Base-by-base conservation (phyloP, 2,797 vertebrate species). In the Gila robusta region DNA sequence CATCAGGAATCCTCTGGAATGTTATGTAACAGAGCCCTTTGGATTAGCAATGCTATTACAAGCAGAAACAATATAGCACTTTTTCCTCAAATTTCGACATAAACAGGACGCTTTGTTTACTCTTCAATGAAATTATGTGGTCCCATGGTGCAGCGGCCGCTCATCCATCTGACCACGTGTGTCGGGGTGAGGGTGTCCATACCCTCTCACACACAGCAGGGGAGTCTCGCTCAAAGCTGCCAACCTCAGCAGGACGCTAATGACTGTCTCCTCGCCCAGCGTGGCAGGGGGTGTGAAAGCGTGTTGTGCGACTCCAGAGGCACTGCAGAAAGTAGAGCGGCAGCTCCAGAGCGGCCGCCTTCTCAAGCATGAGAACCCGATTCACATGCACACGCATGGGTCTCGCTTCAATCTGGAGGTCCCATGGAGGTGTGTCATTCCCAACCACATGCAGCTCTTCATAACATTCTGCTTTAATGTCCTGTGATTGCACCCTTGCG, bases 181-280 rank as follows among this genome's bases (percentile, higher is more conserved):
- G 79, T 80, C 28, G 14, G 72, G 85, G 69, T 82, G 86, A 85
- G 62, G 71, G 73, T 81, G 64, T 79, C 77, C 66, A 66, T 89
- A 81, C 72, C 76, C 79, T 87, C 84, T 74, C 73, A 41, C 67
- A 54, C 86, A 21, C 85, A 85, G 87, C 81, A 85, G 81, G 89
- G 85, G 47, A 80, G 54, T n/a, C 82, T 87, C n/a, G 56, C 79
- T 84, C 79, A 81, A 89, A 92, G 88, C 89, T 89, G 80, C 73
- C 59, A 62, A 80, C 70, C 86, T 39, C 88, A 85, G 89, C 79
- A 23, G 88, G 88, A 88, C 52, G 83, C 87, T 91, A 88, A 91
- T 90, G 86, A 87, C 85, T 88, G 79, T 89, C 83, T 87, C 86
- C 62, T 80, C 21, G 64, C 82, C 82, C 78, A 72, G 80, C 76